These are phyloP conservation scores for Miltochrista miniata DNA, from an alignment of 2,888 invertebrate species.

Conservation along the genomic window DNA sequence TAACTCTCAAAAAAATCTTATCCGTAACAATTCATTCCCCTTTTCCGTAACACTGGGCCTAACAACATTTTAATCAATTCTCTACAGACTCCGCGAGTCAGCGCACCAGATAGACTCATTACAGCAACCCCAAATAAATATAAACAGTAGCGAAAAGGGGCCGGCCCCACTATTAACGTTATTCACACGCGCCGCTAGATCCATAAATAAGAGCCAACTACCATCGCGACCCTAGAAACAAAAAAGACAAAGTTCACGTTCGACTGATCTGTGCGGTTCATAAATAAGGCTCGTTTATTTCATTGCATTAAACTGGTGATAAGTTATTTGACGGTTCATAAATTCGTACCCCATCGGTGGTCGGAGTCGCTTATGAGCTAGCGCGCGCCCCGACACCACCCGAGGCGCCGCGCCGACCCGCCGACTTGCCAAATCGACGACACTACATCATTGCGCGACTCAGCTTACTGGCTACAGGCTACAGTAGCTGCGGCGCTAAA, in stretches of 20 bases:
- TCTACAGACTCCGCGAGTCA: slow-evolving; percentile 82
- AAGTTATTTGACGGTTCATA: slow-evolving; percentile 82
- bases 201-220: slow-evolving; percentile 78
- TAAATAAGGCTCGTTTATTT: slow-evolving; percentile 79
- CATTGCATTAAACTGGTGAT: slow-evolving; percentile 81
- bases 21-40: slow-evolving; percentile 65
- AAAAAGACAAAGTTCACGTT: slow-evolving; percentile 73
- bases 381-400: slow-evolving; percentile 53
- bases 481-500: slow-evolving; percentile 13
- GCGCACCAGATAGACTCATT: slow-evolving; percentile 81
- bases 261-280: slow-evolving; percentile 73
- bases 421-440: slow-evolving; percentile 70
- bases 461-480: slow-evolving; percentile 69
- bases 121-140: slow-evolving; percentile 81
- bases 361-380: slow-evolving; percentile 53
- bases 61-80: slow-evolving; percentile 84
- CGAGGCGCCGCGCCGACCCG: slow-evolving; percentile 67
- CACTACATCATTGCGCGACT: slow-evolving; percentile 65
- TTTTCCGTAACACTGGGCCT: slow-evolving; percentile 76
- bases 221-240: slow-evolving; percentile 66
- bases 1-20: slow-evolving; percentile 64
- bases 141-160: slow-evolving; percentile 80
- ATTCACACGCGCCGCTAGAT: slow-evolving; percentile 80
- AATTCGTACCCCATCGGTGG: slow-evolving; percentile 69
- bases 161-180: slow-evolving; percentile 78